Conservation (phyloP, 2,797 vertebrate species). For the Anniella stebbinsi region DNA sequence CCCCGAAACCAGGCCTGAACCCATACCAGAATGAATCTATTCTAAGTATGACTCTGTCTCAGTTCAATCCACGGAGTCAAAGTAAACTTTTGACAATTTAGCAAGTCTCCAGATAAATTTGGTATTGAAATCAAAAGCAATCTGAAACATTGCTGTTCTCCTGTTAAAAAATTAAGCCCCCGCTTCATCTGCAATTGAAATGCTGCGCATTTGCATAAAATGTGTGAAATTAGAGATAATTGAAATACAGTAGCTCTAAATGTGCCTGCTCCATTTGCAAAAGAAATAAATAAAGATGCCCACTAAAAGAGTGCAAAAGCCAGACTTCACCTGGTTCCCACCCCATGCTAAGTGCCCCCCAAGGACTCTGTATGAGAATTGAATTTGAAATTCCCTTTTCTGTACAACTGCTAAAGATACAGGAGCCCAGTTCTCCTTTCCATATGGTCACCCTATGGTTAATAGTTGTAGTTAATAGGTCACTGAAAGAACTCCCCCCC, state of each 20-base stretch:
- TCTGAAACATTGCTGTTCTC: slow-evolving; percentile 80
- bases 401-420: too few relatives aligned
- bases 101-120: slow-evolving; percentile 75
- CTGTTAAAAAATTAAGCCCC: slow-evolving; percentile 82
- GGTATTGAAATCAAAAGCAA: slow-evolving; percentile 81
- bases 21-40: too few relatives aligned
- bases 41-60: neutral
- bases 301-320: slow-evolving; percentile 79
- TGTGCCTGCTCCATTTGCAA: slow-evolving; percentile 77
- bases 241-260: slow-evolving; percentile 84
- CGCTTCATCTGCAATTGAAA: slow-evolving; percentile 83
- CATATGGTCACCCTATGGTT: too few relatives aligned
- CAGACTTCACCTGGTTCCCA: slow-evolving; percentile 24
- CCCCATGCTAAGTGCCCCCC: slow-evolving; percentile 69
- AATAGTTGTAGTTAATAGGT: too few relatives aligned
- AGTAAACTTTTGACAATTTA: slow-evolving; percentile 80
- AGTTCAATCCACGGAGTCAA: slow-evolving; percentile 64
- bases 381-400: neutral
- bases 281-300: slow-evolving; percentile 85
- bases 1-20: too few relatives aligned
- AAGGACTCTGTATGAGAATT: slow-evolving; percentile 53
- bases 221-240: slow-evolving; percentile 85
- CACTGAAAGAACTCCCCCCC: too few relatives aligned
- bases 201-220: slow-evolving; percentile 81
- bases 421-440: too few relatives aligned